Conservation (phyloP, 2,113 vertebrate genomes). For the Aphyosemion australe region DNA sequence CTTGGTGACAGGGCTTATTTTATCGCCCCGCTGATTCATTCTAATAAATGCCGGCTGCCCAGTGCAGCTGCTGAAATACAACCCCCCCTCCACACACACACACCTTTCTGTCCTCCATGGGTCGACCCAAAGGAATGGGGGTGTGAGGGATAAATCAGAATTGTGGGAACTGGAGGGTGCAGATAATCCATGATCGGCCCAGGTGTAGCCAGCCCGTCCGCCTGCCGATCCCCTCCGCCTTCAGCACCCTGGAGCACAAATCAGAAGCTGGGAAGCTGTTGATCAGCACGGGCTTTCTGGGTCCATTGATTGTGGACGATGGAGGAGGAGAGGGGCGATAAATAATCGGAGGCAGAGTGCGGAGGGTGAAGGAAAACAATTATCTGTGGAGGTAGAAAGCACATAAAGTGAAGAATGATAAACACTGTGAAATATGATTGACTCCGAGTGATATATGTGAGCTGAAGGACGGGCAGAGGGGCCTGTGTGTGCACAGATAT, state of each 20-base stretch:
- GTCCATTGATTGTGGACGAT: slow-evolving; percentile 70
- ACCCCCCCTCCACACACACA: slow-evolving; percentile 11
- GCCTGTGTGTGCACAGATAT: slow-evolving; percentile 58
- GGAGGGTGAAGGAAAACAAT: slow-evolving; percentile 74
- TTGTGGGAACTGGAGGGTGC: slow-evolving; percentile 61
- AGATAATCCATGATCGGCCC: slow-evolving; percentile 68
- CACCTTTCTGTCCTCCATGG: slow-evolving; percentile 46
- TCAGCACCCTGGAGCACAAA: slow-evolving; percentile 67
- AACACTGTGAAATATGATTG: slow-evolving; percentile 78
- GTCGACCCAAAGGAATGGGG: slow-evolving; percentile 37
- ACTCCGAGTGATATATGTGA: slow-evolving; percentile 66
- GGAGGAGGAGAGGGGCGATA: slow-evolving; percentile 62
- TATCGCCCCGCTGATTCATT: slow-evolving; percentile 82
- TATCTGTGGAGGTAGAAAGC: slow-evolving; percentile 69
- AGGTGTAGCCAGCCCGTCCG: slow-evolving; percentile 39
- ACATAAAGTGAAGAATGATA: slow-evolving; percentile 73
- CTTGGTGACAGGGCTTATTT: slow-evolving; percentile 87
- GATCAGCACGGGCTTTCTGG: slow-evolving; percentile 65
- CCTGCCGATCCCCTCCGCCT: slow-evolving; percentile 14
- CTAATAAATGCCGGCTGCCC: slow-evolving; percentile 77
- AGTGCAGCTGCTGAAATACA: slow-evolving; percentile 66
- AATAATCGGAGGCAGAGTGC: slow-evolving; percentile 67
- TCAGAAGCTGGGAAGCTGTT: slow-evolving; percentile 64
- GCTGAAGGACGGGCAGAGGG: slow-evolving; percentile 56
- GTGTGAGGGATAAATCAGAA: slow-evolving; percentile 73